Evolutionary conservation across 2,113 vertebrate genomes (phyloP).

Genomic region (Pandion haliaetus): DNA sequence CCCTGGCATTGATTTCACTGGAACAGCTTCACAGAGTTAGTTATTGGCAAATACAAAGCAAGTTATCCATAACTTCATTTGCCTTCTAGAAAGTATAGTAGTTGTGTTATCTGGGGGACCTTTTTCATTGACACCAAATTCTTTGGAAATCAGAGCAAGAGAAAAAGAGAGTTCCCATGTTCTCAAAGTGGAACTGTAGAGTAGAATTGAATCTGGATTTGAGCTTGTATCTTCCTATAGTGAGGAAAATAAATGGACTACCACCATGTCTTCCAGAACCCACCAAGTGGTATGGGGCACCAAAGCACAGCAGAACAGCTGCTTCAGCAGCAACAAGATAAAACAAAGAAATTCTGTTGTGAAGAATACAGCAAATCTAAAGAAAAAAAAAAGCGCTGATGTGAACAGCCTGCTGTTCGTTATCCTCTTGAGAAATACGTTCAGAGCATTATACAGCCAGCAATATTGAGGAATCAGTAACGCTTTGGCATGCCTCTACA

Average conservation of each 20-base stretch:
- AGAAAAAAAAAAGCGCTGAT: neutral
- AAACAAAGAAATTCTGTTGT: neutral
- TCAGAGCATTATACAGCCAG: neutral
- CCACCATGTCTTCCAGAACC: neutral
- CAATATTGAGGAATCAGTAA: constrained; percentile 32
- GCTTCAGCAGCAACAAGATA: neutral
- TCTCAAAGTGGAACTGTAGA: neutral
- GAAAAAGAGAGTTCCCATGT: neutral
- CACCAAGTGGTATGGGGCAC: neutral
- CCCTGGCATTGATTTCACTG: neutral
- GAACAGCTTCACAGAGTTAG: neutral
- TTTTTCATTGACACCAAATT: neutral
- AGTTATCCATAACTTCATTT: neutral
- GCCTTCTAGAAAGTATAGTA: neutral
- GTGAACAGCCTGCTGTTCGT: neutral
- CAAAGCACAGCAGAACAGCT: neutral
- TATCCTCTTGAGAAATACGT: constrained; percentile 7
- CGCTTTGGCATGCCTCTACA: neutral
- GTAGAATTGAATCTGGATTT: neutral
- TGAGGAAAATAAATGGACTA: neutral
- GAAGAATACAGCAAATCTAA: neutral
- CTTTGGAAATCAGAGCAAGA: neutral
- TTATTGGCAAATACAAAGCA: neutral
- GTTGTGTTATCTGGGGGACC: neutral
- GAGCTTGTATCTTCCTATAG: neutral